Evolutionary conservation across 2,113 vertebrate species (phyloP).

Genomic region (Lichenostomus cassidix): DNA sequence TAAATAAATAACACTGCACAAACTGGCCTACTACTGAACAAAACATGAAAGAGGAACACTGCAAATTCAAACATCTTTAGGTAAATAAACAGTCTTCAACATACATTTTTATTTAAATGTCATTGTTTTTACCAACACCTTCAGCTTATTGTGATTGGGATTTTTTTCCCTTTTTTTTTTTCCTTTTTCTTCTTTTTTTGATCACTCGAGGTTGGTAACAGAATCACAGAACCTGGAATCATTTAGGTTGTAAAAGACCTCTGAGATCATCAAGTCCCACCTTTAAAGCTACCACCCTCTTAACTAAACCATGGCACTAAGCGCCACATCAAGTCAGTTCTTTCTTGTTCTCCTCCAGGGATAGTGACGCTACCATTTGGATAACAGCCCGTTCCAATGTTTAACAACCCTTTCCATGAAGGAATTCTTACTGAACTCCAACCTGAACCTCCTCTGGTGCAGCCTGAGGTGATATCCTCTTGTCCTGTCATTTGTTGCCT

Average conservation of each 20-base stretch:
- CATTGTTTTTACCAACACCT: not conserved
- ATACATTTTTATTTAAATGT: not conserved
- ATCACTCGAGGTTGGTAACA: not conserved
- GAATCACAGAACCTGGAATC: not conserved
- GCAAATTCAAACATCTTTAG: not conserved
- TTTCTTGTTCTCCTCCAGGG: not conserved
- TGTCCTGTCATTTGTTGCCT: not conserved
- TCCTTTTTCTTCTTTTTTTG: not conserved
- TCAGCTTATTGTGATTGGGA: not conserved
- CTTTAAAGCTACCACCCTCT: not conserved
- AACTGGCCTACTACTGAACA: not conserved
- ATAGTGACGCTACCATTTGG: not conserved
- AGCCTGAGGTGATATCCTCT: not conserved
- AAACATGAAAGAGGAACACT: not conserved
- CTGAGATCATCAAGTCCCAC: not conserved
- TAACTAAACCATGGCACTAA: not conserved
- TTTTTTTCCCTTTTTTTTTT: not conserved
- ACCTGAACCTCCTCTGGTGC: not conserved
- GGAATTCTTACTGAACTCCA: not conserved
- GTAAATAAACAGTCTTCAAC: not conserved
- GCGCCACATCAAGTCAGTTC: rapidly evolving
- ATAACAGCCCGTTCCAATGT: not conserved
- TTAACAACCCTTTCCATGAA: not conserved
- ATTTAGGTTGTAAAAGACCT: not conserved
- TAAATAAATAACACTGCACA: not conserved